phyloP scores from a whole-genome alignment of 2,113 vertebrate genomes.

The Vulpes lagopus region DNA sequence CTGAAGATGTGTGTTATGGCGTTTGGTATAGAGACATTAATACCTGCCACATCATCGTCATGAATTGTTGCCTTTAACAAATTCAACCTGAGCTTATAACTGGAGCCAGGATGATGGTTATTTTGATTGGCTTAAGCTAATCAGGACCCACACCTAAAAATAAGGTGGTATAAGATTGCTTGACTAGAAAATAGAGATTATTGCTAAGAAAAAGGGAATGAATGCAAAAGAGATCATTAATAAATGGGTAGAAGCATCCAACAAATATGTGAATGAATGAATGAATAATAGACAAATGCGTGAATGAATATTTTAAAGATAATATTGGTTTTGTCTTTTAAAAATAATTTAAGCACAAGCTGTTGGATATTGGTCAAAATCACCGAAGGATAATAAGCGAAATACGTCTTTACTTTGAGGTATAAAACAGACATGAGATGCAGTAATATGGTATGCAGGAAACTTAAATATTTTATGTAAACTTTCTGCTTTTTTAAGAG shows the following conservation, averaged over 20 bases:
- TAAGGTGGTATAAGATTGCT: not conserved
- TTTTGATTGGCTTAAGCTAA: not conserved
- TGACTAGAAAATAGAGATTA: not conserved
- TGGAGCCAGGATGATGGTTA: not conserved
- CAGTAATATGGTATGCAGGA: not conserved
- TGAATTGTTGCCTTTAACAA: not conserved
- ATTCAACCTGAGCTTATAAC: not conserved
- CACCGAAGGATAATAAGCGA: not conserved
- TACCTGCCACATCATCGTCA: not conserved
- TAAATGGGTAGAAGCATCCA: not conserved
- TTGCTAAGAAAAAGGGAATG: not conserved
- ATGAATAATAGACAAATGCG: not conserved
- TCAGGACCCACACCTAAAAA: not conserved
- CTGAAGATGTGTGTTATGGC: not conserved
- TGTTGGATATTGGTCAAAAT: not conserved
- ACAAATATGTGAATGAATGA: not conserved
- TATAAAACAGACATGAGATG: not conserved
- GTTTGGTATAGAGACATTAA: not conserved
- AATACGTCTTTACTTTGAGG: not conserved
- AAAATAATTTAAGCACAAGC: not conserved
- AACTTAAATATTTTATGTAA: constrained; percentile 54
- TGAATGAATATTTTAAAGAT: not conserved
- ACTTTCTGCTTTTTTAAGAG: constrained; percentile 4
- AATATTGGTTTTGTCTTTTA: not conserved
- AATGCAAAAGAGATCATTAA: not conserved